A percentile compares a stretch with the other conserved stretches of the same genome.
These are phyloP conservation scores for Rhynchophorus ferrugineus DNA, from an alignment of 1,140 invertebrate genomes.

Conservation along the genomic window DNA sequence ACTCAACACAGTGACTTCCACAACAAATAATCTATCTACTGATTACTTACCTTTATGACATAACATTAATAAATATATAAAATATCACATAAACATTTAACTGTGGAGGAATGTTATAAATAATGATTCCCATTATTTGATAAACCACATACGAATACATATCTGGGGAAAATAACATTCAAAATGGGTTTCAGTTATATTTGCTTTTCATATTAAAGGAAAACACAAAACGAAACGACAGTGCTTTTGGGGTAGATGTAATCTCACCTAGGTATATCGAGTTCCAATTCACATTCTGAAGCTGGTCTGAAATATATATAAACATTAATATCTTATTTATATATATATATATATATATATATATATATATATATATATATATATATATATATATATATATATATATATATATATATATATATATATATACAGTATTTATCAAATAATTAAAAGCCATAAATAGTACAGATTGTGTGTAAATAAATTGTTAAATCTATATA, in stretches of 20 bases:
- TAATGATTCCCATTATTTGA: background rate
- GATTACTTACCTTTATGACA: no score
- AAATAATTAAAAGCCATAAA: no score
- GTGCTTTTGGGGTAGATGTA: background rate
- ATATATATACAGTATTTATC: no score
- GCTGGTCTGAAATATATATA: slow-evolving; percentile 16
- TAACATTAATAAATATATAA: no score
- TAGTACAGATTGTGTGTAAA: no score
- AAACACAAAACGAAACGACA: background rate
- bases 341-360: background rate
- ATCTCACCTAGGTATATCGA: slow-evolving; percentile 21
- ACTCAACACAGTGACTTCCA: no score
- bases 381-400: background rate
- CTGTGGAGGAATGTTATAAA: no score
- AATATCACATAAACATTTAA: no score
- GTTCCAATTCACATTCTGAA: slow-evolving; percentile 9
- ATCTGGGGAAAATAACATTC: background rate
- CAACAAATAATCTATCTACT: no score
- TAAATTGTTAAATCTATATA: no score
- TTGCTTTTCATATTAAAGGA: background rate
- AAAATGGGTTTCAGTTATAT: no score
- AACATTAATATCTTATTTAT: background rate
- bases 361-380: slow-evolving; percentile 1
- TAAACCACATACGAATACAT: background rate
- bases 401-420: slow-evolving; percentile 1